Conservation (phyloP, 2,113 vertebrate species). For the Dascyllus trimaculatus region DNA sequence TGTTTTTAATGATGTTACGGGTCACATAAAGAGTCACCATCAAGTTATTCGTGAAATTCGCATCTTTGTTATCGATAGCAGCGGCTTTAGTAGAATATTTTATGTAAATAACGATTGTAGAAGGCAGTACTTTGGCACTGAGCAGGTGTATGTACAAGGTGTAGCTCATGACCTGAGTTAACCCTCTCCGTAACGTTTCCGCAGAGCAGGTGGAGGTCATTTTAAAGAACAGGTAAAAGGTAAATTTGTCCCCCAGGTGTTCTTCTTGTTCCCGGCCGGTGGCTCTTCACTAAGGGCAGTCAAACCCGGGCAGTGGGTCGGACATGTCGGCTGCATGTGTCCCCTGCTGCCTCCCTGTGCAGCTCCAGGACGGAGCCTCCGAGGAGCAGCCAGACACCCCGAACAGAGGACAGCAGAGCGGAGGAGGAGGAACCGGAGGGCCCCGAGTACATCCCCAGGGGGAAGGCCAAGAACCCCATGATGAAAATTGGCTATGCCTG, state of each 20-base stretch:
- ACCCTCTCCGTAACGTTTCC: too few species aligned
- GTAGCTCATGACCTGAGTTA: too few species aligned
- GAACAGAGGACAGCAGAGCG: neutral
- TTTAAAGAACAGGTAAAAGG: neutral
- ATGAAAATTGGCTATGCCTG: conserved; percentile 91
- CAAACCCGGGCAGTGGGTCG: conserved; percentile 2
- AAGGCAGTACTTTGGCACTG: neutral
- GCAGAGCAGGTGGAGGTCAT: neutral
- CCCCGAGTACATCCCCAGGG: conserved; percentile 89
- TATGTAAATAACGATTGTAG: neutral
- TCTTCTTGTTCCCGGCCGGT: conserved; percentile 3
- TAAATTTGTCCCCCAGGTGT: conserved; percentile 50
- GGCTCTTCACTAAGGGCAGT: conserved; percentile 17
- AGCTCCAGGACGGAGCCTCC: conserved; percentile 72
- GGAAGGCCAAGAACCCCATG: conserved; percentile 92
- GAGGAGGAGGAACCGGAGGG: conserved; percentile 60
- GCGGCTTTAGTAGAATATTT: neutral
- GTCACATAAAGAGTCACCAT: too few species aligned
- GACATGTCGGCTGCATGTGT: conserved; percentile 47
- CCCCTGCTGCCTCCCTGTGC: conserved; percentile 54
- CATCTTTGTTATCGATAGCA: neutral
- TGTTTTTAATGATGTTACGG: fast-evolving
- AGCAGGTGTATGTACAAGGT: neutral
- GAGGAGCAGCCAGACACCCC: conserved; percentile 13
- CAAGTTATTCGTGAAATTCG: neutral